A percentile compares a stretch with the other conserved stretches of the same genome.
phyloP scores from a whole-genome alignment of 2,888 invertebrate genomes.

The Sinelater perroti region DNA sequence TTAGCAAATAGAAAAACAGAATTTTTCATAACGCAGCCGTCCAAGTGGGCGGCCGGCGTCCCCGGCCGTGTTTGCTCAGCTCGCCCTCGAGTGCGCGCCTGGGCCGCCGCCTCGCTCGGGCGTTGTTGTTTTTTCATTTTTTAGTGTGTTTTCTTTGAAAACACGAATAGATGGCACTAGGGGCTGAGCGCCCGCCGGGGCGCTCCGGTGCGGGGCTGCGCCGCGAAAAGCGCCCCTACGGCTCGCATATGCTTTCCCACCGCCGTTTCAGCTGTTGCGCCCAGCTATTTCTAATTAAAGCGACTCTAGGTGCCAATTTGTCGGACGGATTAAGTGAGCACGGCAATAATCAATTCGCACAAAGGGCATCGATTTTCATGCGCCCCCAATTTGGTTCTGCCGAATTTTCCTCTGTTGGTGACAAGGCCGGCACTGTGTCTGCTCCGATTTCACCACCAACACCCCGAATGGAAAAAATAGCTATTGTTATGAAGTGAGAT shows the following conservation, averaged over 20 bases:
- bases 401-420: too few species aligned
- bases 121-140: constrained; percentile 60
- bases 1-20: constrained; percentile 48
- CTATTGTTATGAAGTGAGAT: too few species aligned
- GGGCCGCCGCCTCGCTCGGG: constrained; percentile 35
- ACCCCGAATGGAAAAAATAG: too few species aligned
- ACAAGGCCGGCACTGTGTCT: too few species aligned
- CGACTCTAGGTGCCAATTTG: too few species aligned
- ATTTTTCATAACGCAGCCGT: constrained; percentile 43
- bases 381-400: too few species aligned
- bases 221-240: constrained; percentile 22
- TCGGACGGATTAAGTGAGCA: neutral
- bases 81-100: constrained; percentile 2
- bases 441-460: too few species aligned
- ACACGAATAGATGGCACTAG: constrained; percentile 52
- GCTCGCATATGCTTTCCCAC: neutral
- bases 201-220: constrained; percentile 14
- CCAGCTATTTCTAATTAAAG: constrained; percentile 9
- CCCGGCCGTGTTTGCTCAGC: neutral
- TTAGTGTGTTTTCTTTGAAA: constrained; percentile 58
- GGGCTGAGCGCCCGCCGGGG: constrained; percentile 17
- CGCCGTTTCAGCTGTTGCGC: neutral
- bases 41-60: constrained; percentile 19
- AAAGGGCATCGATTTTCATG: too few species aligned
- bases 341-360: constrained; percentile 2